A percentile compares a stretch with the other conserved stretches of the same genome.
Conservation (phyloP, 2,797 vertebrate species). For the Chelon auratus region DNA sequence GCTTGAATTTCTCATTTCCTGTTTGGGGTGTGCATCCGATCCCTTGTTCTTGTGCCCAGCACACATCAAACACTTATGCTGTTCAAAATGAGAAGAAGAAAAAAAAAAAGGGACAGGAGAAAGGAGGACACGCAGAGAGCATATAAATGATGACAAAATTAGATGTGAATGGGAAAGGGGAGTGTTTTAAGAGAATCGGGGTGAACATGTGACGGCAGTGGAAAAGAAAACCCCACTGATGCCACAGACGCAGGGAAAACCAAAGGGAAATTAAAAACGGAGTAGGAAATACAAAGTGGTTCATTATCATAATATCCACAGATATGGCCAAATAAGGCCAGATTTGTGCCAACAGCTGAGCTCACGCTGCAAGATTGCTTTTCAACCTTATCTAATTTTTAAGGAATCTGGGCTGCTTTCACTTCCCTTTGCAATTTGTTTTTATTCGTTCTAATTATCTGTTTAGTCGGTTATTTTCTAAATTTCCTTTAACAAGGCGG, state of each 20-base stretch:
- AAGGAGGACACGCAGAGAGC: constrained; percentile 31
- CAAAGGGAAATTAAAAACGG: constrained; percentile 19
- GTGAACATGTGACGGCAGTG: constrained; percentile 20
- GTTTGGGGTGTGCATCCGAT: constrained; percentile 84
- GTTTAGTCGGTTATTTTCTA: constrained; percentile 73
- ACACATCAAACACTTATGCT: constrained; percentile 78
- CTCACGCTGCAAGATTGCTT: constrained; percentile 19
- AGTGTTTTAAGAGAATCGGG: constrained; percentile 12
- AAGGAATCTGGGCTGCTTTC: constrained; percentile 60
- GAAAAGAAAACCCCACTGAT: constrained; percentile 34
- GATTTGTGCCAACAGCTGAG: constrained; percentile 23
- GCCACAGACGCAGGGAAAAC: constrained; percentile 35
- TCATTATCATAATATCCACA: constrained; percentile 36
- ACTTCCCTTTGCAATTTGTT: constrained; percentile 63
- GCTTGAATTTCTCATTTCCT: constrained; percentile 85
- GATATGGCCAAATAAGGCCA: constrained; percentile 50
- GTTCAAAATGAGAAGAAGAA: constrained; percentile 43
- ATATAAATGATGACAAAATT: constrained; percentile 29
- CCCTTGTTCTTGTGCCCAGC: constrained; percentile 82
- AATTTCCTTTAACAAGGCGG: constrained; percentile 75
- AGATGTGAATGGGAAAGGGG: constrained; percentile 39
- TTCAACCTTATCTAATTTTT: constrained; percentile 51
- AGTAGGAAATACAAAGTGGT: constrained; percentile 37
- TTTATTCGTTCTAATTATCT: constrained; percentile 78
- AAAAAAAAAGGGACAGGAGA: constrained; percentile 28